These are phyloP conservation scores for Aphyosemion australe DNA, from an alignment of 2,113 vertebrate species.

Conservation along the genomic window DNA sequence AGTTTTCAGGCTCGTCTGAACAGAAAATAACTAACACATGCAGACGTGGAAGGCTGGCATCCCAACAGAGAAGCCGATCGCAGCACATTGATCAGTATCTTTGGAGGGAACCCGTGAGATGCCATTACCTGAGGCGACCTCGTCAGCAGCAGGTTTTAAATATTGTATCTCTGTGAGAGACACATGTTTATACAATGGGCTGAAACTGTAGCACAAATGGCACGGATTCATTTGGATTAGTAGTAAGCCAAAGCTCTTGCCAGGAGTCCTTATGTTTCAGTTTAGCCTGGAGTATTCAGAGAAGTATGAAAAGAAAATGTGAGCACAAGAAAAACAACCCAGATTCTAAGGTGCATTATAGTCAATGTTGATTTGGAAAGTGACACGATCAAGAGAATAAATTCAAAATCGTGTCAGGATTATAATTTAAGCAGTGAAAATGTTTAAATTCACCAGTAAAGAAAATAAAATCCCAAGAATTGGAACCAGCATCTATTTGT, in stretches of 20 bases:
- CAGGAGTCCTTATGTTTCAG: conserved; percentile 43
- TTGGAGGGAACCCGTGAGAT: neutral
- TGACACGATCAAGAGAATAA: conserved; percentile 8
- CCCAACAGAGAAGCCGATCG: conserved; percentile 17
- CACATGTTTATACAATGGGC: conserved; percentile 36
- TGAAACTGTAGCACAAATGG: conserved; percentile 33
- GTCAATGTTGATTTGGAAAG: conserved; percentile 3
- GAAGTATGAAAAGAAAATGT: conserved; percentile 33
- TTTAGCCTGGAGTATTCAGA: conserved; percentile 32
- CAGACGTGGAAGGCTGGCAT: conserved; percentile 41
- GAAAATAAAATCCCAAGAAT: neutral
- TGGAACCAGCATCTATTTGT: conserved; percentile 8
- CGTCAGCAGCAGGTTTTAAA: conserved; percentile 12
- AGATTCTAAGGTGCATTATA: neutral
- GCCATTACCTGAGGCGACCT: conserved; percentile 34
- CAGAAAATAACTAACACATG: conserved; percentile 49
- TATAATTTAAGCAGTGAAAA: conserved; percentile 4
- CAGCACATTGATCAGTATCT: conserved; percentile 25
- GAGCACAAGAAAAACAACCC: conserved; percentile 34
- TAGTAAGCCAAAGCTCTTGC: conserved; percentile 6
- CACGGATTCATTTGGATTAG: conserved; percentile 42
- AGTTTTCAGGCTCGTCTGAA: conserved; percentile 41
- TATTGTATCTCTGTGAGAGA: conserved; percentile 19
- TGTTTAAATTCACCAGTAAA: neutral
- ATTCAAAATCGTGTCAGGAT: neutral